These are phyloP conservation scores for Manacus vitellinus DNA, from an alignment of 2,113 vertebrate genomes.

Conservation along the genomic window DNA sequence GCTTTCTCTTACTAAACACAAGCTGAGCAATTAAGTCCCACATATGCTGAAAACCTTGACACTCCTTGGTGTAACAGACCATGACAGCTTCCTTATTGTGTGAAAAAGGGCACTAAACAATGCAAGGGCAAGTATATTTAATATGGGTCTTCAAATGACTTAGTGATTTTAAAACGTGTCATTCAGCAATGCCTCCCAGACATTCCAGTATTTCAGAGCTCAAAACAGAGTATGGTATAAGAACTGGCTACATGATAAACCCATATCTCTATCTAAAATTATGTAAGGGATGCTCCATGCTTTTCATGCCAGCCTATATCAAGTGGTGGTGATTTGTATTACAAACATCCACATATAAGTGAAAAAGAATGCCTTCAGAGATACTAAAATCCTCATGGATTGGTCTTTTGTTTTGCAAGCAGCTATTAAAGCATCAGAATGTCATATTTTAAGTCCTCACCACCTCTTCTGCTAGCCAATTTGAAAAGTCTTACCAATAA, in stretches of 20 bases:
- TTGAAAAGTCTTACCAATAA: neutral
- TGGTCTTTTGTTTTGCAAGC: neutral
- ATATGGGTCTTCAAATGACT: neutral
- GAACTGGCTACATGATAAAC: neutral
- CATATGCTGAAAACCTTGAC: neutral
- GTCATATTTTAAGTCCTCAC: neutral
- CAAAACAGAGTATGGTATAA: neutral
- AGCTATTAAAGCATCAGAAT: neutral
- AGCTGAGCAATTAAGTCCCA: neutral
- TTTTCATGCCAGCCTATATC: neutral
- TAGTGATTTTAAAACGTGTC: neutral
- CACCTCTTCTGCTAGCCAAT: neutral
- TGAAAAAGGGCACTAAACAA: neutral
- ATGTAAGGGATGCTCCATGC: neutral
- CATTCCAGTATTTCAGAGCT: neutral
- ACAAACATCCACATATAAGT: neutral
- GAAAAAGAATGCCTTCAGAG: neutral
- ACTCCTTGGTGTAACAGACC: neutral
- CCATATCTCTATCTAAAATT: neutral
- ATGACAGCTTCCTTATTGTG: neutral
- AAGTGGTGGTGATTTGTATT: neutral
- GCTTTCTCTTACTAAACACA: neutral
- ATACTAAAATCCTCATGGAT: neutral
- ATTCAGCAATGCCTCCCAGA: neutral
- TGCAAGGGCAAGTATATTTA: neutral